Evolutionary conservation across 1,140 invertebrate genomes (phyloP).

Genomic region (Macrobrachium rosenbergii): DNA sequence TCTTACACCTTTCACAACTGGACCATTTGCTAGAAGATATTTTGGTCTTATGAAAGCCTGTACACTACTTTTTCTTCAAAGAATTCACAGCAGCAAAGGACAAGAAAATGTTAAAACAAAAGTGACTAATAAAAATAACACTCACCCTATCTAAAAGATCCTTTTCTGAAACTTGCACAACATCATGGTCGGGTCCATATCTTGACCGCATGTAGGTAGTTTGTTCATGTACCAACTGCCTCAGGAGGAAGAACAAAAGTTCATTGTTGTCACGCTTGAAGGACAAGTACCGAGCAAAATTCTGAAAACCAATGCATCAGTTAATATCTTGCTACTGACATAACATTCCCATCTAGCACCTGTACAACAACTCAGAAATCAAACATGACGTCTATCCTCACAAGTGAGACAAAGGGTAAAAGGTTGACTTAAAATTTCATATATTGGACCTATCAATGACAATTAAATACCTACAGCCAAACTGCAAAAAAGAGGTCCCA

Average conservation of each 20-base stretch:
- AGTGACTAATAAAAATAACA: conserved; percentile 9
- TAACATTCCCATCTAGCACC: no score
- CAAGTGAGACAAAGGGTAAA: no score
- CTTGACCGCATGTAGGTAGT: conserved; percentile 87
- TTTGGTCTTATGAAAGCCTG: background rate
- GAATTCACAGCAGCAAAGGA: background rate
- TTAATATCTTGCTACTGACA: background rate
- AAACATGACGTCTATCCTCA: background rate
- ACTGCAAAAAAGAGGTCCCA: no score
- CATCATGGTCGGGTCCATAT: conserved; percentile 79
- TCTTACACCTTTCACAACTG: no score
- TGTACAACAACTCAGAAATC: background rate
- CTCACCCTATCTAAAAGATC: conserved; percentile 88
- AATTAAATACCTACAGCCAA: no score
- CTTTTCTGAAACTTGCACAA: conserved; percentile 90
- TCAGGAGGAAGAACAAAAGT: conserved; percentile 93
- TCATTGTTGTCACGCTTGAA: conserved; percentile 98
- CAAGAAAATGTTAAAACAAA: no score
- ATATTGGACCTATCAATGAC: no score
- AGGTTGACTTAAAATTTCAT: no score
- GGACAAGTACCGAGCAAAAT: conserved; percentile 92
- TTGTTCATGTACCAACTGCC: conserved; percentile 93
- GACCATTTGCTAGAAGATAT: background rate
- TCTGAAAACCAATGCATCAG: conserved; percentile 74
- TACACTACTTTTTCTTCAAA: background rate